These are phyloP conservation scores for Napeogenes sylphis DNA, from an alignment of 2,888 invertebrate species.

Conservation along the genomic window DNA sequence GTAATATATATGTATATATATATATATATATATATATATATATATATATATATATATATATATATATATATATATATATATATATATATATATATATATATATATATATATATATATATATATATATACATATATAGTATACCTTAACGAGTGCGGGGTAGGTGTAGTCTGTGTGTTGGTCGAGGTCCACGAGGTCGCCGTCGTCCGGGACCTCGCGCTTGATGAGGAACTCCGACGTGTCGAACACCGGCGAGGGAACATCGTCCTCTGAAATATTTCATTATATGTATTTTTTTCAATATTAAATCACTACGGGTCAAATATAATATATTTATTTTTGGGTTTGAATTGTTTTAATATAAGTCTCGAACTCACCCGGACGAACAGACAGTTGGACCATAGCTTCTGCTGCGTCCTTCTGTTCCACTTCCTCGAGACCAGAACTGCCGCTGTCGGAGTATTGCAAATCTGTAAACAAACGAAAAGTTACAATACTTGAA, in stretches of 20 bases:
- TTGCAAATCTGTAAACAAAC: conserved; percentile 57
- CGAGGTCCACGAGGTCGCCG: conserved; percentile 56
- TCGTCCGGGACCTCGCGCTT: conserved; percentile 68
- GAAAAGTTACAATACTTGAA: no score
- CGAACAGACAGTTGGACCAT: conserved; percentile 82
- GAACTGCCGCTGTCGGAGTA: conserved; percentile 75
- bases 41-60: no score
- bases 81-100: no score
- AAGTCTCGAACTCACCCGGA: conserved; percentile 41
- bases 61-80: no score
- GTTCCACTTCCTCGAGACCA: conserved; percentile 72
- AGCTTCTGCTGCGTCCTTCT: conserved; percentile 85
- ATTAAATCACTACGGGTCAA: background rate
- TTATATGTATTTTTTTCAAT: background rate
- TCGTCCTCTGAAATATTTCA: conserved; percentile 54
- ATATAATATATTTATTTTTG: background rate
- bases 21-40: no score
- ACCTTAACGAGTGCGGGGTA: conserved; percentile 68
- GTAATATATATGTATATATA: no score
- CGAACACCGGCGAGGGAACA: conserved; percentile 87
- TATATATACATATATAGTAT: background rate
- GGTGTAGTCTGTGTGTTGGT: conserved; percentile 42
- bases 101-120: no score
- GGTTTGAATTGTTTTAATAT: background rate
- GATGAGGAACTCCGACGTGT: conserved; percentile 89